A percentile compares a stretch with the other conserved stretches of the same genome.
Evolutionary conservation across 2,113 vertebrate genomes (phyloP).

Genomic region (Ovis canadensis): DNA sequence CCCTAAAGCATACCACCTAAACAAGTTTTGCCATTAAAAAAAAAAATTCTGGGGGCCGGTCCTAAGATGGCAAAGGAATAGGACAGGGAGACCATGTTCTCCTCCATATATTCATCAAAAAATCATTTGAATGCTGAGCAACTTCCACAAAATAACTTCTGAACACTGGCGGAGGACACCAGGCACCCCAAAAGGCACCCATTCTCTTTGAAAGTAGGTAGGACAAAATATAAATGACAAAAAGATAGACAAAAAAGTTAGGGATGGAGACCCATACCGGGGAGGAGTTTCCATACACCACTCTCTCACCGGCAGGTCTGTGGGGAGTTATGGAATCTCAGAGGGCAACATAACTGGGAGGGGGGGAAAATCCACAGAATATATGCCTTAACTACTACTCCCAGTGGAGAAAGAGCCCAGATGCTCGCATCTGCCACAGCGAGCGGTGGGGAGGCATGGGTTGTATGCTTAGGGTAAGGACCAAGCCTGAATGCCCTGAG

Average conservation of each 20-base stretch:
- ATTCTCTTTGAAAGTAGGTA: background rate
- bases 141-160: background rate
- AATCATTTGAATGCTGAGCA: background rate
- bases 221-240: background rate
- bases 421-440: rapidly evolving
- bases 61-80: background rate
- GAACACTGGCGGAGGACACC: background rate
- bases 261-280: rapidly evolving
- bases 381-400: background rate
- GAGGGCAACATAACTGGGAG: background rate
- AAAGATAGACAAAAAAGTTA: background rate
- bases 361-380: background rate
- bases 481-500: background rate
- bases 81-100: background rate
- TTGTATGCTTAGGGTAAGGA: background rate
- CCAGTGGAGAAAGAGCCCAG: background rate
- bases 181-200: background rate
- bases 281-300: background rate
- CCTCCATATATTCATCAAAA: background rate
- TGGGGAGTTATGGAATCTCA: background rate
- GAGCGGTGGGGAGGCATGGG: rapidly evolving
- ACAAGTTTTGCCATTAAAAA: background rate
- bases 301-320: background rate
- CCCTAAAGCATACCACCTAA: background rate
- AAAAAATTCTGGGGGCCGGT: background rate